Conservation (phyloP, 2,888 invertebrate species). For the Pardosa pseudoannulata region DNA sequence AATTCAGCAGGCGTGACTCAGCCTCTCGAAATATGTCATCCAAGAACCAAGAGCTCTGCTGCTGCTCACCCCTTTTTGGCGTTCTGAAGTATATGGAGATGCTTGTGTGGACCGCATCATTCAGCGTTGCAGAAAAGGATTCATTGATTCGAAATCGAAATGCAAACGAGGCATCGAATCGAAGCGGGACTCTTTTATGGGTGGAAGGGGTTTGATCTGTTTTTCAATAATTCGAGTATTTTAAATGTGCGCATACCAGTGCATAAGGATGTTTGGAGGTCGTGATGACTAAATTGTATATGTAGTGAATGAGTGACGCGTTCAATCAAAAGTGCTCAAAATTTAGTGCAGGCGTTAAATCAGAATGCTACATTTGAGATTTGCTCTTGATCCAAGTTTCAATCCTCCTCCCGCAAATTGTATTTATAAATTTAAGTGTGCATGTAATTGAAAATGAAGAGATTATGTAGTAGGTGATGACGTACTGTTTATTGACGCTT, state of each 20-base stretch:
- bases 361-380: too few species aligned
- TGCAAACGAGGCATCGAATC: background rate
- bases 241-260: background rate
- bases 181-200: background rate
- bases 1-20: constrained; percentile 4
- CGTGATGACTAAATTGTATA: background rate
- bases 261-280: background rate
- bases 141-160: constrained; percentile 1
- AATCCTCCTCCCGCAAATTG: too few species aligned
- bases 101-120: background rate
- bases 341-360: background rate
- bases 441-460: too few species aligned
- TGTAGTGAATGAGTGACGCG: too few species aligned
- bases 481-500: too few species aligned
- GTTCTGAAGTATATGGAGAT: background rate
- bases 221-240: background rate
- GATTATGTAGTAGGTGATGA: too few species aligned
- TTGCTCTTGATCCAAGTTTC: too few species aligned
- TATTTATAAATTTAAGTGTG: too few species aligned
- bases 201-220: background rate
- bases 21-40: background rate
- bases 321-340: background rate
- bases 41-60: background rate
- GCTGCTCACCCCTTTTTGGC: background rate
- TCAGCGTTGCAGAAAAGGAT: background rate